Percentiles rank a stretch among this genome's conserved stretches.
phyloP scores from a whole-genome alignment of 2,113 vertebrate genomes.

The Oplegnathus fasciatus region DNA sequence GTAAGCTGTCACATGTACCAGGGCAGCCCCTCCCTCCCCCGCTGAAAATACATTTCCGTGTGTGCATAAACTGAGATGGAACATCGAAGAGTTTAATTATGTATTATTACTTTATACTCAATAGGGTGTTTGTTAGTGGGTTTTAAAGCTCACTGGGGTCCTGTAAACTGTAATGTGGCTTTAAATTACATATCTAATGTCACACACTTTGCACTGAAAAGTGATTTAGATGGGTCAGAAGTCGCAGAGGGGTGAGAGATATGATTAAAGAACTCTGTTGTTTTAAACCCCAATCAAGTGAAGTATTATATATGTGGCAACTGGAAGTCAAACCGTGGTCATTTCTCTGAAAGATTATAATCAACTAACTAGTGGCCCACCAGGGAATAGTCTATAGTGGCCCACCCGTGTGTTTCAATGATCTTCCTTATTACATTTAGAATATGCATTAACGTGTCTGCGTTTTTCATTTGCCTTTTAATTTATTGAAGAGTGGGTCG shows the following conservation, averaged over 20 bases:
- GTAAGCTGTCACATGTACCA: neutral
- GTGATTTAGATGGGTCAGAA: conserved; percentile 49
- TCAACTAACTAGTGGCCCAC: neutral
- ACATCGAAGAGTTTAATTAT: conserved; percentile 50
- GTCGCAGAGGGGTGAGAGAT: conserved; percentile 4
- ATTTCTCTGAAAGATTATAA: neutral
- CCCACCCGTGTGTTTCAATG: neutral
- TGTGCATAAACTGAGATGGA: neutral
- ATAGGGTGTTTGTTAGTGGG: conserved; percentile 34
- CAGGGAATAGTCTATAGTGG: neutral
- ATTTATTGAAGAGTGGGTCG: conserved; percentile 27
- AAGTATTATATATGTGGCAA: neutral
- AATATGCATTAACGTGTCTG: neutral
- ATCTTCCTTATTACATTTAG: neutral
- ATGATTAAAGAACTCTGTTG: neutral
- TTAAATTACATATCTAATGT: conserved; percentile 57
- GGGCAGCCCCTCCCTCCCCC: neutral
- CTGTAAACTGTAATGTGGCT: conserved; percentile 41
- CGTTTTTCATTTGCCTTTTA: neutral
- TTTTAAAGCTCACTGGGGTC: conserved; percentile 53
- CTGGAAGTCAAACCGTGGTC: neutral
- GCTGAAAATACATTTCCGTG: neutral
- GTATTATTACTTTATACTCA: conserved; percentile 32
- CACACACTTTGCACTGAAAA: conserved; percentile 35
- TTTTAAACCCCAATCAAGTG: neutral